Conservation (phyloP, 2,797 vertebrate species). For the Syngnathus acus region DNA sequence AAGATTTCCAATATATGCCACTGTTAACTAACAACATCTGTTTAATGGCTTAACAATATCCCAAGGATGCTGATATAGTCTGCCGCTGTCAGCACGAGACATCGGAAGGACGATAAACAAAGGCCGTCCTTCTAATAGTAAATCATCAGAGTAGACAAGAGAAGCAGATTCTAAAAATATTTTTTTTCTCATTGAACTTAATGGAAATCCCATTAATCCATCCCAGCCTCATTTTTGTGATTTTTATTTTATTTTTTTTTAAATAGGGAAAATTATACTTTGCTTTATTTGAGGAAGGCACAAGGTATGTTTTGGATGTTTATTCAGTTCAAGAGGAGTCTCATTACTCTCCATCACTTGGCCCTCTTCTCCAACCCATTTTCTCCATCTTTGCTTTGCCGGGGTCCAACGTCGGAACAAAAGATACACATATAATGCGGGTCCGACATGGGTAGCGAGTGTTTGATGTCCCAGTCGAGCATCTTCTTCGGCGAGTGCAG, state of each 20-base stretch:
- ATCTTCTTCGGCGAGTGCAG: conserved; percentile 50
- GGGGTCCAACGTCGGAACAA: conserved; percentile 66
- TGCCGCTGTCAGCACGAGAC: conserved; percentile 1
- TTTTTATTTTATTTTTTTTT: too few relatives aligned
- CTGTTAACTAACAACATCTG: conserved; percentile 2
- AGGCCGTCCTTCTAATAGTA: neutral
- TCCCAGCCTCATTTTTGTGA: too few relatives aligned
- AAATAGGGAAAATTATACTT: too few relatives aligned
- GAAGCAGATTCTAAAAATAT: neutral
- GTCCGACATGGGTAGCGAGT: conserved; percentile 51
- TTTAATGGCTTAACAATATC: neutral
- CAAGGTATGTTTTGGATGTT: conserved; percentile 52
- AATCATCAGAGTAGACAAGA: neutral
- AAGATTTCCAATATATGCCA: neutral
- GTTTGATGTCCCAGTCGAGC: conserved; percentile 75
- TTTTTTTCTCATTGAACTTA: conserved; percentile 15
- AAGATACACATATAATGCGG: conserved; percentile 71
- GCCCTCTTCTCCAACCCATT: conserved; percentile 39
- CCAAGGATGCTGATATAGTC: neutral
- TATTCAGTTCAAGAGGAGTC: conserved; percentile 57
- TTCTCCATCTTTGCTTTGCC: conserved; percentile 54
- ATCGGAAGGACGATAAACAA: neutral
- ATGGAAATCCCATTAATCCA: too few relatives aligned
- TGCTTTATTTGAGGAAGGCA: too few relatives aligned
- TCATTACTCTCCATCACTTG: conserved; percentile 47